Conservation (phyloP, 1,140 invertebrate species). For the Drosophila parabipectinata region DNA sequence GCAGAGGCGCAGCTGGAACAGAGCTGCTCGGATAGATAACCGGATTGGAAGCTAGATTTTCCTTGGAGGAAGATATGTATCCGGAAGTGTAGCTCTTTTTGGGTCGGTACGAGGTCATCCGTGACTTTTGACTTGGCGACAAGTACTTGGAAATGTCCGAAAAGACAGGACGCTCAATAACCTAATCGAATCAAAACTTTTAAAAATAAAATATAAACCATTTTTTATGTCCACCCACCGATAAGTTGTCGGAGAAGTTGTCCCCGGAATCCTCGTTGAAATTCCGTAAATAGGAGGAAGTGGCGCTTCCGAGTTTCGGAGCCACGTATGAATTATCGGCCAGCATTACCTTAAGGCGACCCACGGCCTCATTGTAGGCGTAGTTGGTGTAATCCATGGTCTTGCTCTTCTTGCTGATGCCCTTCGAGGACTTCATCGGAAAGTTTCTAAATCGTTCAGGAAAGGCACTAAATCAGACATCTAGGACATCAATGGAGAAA, state of each 20-base stretch:
- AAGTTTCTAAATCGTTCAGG: constrained; percentile 67
- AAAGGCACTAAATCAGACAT: constrained; percentile 1
- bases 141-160: constrained; percentile 84
- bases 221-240: constrained; percentile 39
- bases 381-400: constrained; percentile 91
- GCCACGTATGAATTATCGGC: constrained; percentile 88
- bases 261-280: constrained; percentile 86
- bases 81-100: constrained; percentile 57
- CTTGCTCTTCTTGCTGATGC: constrained; percentile 85
- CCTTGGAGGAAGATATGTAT: constrained; percentile 67
- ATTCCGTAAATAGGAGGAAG: constrained; percentile 74
- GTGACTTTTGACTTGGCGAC: constrained; percentile 79
- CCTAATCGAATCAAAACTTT: constrained; percentile 21
- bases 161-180: constrained; percentile 78
- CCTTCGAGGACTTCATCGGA: constrained; percentile 79
- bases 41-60: constrained; percentile 56
- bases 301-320: constrained; percentile 61
- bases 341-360: constrained; percentile 89
- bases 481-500: constrained; percentile 23
- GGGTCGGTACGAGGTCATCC: constrained; percentile 60
- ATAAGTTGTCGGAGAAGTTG: constrained; percentile 84
- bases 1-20: constrained; percentile 60
- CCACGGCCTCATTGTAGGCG: constrained; percentile 92
- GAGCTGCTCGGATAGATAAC: constrained; percentile 36
- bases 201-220: not conserved